Base-by-base conservation (phyloP, 1,140 invertebrate genomes). In the Teleogryllus occipitalis region DNA sequence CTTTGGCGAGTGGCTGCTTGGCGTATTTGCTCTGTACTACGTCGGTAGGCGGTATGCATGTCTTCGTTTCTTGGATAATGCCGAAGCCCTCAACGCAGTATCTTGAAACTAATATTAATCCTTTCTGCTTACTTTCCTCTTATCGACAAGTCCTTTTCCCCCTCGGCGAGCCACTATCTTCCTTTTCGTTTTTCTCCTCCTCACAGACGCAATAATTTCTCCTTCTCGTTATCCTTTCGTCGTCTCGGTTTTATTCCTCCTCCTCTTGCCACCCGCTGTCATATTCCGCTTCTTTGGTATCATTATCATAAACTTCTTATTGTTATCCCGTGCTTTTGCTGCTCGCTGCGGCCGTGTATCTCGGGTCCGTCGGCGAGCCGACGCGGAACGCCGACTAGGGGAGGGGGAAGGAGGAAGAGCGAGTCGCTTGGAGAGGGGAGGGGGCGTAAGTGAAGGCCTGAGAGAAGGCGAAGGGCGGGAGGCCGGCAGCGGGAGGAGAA, bases 71-170 rank as follows among this genome's bases (percentile, higher is more conserved):
- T 14, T 65, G 54, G 54, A 65, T 18, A 65, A 65, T 65, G 7
- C 54, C 54, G 18, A 65, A 65, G 18, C 54, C 7, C 54, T 65
- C 54, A 10, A 65, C 54, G 10, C 54, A 3, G 10, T 10, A 65
- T 65, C 54, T 65, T 65, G 10, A 65, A 65, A 65, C 54, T 65
- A 65, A 65, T 65, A 65, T 65, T 65, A 65, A 65, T 65, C 54
- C 54, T 65, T 65, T 65, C 18, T 65, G 54, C 54, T 65, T 65
- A 65, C 54, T 65, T 65, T 65, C 54, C 54, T 65, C 54, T 65
- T 65, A 65, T 65, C 54, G 27, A 39, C 27, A 39, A 39, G 27
- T 39, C 54, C 54, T 3, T 65, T 18, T 65, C 10, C 54, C 18
- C 54, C 54, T 65, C 54, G 18, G 54, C 54, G 7, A 2, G 54